These are phyloP conservation scores for Numenius phaeopus DNA, from an alignment of 2,797 vertebrate species.

Conservation along the genomic window DNA sequence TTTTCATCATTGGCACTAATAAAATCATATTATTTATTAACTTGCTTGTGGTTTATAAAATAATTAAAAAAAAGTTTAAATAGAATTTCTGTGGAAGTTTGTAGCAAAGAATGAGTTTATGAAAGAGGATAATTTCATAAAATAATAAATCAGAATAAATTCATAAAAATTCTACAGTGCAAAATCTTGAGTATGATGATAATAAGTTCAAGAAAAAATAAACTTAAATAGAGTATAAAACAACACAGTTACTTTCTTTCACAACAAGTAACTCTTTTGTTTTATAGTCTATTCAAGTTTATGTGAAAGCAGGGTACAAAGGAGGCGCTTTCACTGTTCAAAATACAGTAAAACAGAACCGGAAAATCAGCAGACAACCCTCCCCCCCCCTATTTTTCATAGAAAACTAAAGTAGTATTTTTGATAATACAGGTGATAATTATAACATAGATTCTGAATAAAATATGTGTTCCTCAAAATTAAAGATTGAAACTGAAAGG, in stretches of 20 bases:
- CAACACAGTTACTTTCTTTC: background rate
- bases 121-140: background rate
- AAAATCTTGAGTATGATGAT: background rate
- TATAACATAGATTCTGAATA: background rate
- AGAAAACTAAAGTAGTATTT: background rate
- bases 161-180: background rate
- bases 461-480: background rate
- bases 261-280: too few species aligned
- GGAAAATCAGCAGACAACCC: background rate
- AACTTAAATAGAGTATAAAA: background rate
- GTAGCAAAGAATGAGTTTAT: background rate
- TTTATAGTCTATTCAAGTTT: too few species aligned
- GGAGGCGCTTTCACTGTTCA: background rate
- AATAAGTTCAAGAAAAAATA: background rate
- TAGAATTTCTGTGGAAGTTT: background rate
- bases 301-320: background rate
- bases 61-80: background rate
- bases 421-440: background rate
- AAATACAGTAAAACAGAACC: background rate
- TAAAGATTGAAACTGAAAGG: background rate
- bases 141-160: background rate
- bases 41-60: background rate
- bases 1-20: background rate
- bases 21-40: background rate
- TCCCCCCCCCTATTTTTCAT: background rate